Conservation (phyloP, 2,888 invertebrate genomes). For the Pelosia muscerda region DNA sequence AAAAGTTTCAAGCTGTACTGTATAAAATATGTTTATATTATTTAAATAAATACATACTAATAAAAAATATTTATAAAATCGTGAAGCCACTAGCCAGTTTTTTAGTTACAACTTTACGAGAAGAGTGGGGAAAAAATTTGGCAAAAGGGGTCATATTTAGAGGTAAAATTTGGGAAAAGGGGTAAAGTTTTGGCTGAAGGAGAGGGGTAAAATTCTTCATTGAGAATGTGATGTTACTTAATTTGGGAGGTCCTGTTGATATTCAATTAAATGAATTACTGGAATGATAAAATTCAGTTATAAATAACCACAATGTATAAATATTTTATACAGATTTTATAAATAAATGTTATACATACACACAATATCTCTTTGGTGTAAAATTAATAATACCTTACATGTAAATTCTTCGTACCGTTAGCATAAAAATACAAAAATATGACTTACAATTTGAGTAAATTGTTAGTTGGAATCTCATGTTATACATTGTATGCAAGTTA, state of each 20-base stretch:
- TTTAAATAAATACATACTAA: background rate
- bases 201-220: no score
- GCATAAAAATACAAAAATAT: background rate
- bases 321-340: background rate
- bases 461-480: background rate
- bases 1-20: background rate
- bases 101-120: background rate
- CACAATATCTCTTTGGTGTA: slow-evolving; percentile 53
- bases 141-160: background rate
- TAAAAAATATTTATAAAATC: background rate
- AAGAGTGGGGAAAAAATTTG: background rate
- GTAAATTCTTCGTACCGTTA: background rate
- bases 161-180: background rate
- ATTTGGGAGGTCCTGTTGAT: no score
- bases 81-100: background rate
- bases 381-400: slow-evolving; percentile 46
- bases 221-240: no score
- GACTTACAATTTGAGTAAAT: no score
- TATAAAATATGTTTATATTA: background rate
- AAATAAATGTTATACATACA: slow-evolving; percentile 7
- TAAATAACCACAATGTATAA: background rate
- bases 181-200: no score
- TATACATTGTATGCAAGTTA: background rate
- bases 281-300: background rate
- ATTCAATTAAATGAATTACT: no score